Evolutionary conservation across 2,888 invertebrate species (phyloP).

Genomic region (Quadroppia sp.): DNA sequence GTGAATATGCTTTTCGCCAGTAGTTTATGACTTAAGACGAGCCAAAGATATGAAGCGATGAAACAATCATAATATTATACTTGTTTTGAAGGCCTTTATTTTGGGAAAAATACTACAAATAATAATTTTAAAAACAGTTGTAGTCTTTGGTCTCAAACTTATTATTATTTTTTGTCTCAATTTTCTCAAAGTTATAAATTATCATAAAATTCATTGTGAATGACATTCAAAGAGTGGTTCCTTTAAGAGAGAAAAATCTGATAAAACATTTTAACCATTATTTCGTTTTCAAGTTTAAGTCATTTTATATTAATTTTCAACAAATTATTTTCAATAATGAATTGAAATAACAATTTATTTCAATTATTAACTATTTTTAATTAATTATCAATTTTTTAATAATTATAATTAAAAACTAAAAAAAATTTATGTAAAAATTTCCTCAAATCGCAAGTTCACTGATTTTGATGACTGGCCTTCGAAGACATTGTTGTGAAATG

Average conservation of each 20-base stretch:
- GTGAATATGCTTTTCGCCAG: not conserved
- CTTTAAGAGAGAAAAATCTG: no score
- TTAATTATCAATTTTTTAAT: not conserved
- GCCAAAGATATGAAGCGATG: constrained; percentile 26
- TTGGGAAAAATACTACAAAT: constrained; percentile 22
- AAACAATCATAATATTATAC: constrained; percentile 14
- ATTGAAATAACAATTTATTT: not conserved
- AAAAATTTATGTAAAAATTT: not conserved
- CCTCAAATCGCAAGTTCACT: constrained; percentile 9
- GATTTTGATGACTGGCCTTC: not conserved
- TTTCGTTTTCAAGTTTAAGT: no score
- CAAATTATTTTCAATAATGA: no score
- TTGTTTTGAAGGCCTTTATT: not conserved
- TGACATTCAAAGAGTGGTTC: not conserved
- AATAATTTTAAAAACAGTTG: not conserved
- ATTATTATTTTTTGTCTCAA: not conserved
- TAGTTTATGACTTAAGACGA: not conserved
- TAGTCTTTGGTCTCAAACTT: not conserved
- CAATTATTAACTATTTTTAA: not conserved
- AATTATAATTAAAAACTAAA: not conserved
- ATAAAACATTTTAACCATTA: no score
- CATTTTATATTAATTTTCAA: no score
- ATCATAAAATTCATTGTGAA: not conserved
- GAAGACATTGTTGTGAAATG: not conserved
- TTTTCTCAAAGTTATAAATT: not conserved